phyloP scores from a whole-genome alignment of 2,888 invertebrate genomes.

The Lydus trimaculatus region DNA sequence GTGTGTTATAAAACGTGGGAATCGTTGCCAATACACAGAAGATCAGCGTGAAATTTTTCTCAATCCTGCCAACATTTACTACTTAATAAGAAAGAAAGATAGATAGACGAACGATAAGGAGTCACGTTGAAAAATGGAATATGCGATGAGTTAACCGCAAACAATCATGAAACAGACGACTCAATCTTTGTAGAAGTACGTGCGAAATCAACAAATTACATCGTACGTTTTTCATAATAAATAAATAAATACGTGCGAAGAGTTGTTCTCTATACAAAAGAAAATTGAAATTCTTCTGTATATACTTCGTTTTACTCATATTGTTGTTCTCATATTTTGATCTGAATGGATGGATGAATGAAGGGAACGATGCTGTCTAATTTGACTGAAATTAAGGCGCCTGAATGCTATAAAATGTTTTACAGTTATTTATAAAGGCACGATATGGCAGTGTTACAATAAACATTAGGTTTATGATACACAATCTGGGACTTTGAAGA shows the following conservation, averaged over 20 bases:
- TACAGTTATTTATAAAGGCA: slow-evolving; percentile 58
- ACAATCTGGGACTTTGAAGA: slow-evolving; percentile 53
- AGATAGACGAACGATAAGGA: background rate
- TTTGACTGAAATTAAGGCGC: slow-evolving; percentile 51
- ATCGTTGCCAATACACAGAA: background rate
- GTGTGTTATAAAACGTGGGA: slow-evolving; percentile 4
- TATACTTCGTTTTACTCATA: too few species aligned
- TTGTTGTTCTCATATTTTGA: background rate
- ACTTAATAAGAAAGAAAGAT: slow-evolving; percentile 2
- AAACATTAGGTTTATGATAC: slow-evolving; percentile 57
- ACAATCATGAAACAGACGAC: slow-evolving; percentile 11
- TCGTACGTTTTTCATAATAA: background rate
- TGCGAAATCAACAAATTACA: slow-evolving; percentile 10
- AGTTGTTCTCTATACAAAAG: background rate
- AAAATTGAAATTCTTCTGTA: background rate
- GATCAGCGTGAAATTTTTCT: background rate
- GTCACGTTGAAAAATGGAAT: slow-evolving; percentile 4
- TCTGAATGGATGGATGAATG: background rate
- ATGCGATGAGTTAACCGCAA: slow-evolving; percentile 6
- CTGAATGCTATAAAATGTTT: slow-evolving; percentile 56
- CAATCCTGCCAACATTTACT: background rate
- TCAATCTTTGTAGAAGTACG: background rate
- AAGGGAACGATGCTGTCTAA: slow-evolving; percentile 22
- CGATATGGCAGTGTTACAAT: slow-evolving; percentile 57
- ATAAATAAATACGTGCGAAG: background rate